Evolutionary conservation across 1,140 invertebrate genomes (phyloP), one percentile per base, ranked within the genome.

Genomic region (Argopecten irradians): DNA sequence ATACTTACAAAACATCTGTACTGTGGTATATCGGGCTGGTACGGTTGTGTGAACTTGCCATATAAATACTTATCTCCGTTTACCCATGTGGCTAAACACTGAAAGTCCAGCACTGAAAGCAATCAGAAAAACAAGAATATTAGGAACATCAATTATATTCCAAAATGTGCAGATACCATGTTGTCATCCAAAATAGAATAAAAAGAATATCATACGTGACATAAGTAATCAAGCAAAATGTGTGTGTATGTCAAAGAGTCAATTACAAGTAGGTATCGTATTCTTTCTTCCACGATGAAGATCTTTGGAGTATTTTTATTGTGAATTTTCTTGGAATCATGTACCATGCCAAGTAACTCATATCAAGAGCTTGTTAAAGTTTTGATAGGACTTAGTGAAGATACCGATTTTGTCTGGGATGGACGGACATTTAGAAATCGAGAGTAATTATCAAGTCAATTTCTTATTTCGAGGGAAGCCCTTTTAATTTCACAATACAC

Each of bases 11-110:
- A 94, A 86, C 94, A 94, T 39, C 94, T 89, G 86, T 94, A 87
- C 97, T 92, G 89, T 55, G 92, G 90, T 32, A 90, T 83, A 39
- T 84, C 86, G 0, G 84, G 86, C 14, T 92, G 87, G 7, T 87
- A 86, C 0, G 89, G 87, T n/a, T 92, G 89, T 11, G 90, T 90
- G 85, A 94, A 94, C 71, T 91, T 92, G 0, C 94, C 94, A 88
- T 93, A 94, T 43, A 94, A 84, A 71, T 92, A 93, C 19, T 92
- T 92, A 22, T 94, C 92, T 0, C 93, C 94, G 82, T 92, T 93
- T 46, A 92, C 90, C 94, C 94, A 94, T 97, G 93, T 93, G 28
- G 93, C 92, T 71, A 93, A 41, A 86, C 93, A 94, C 88, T 93
- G 92, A 85, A 94, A 95, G 36, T 93, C 91, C 83, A 93, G 46